Percentiles rank a stretch among this genome's conserved stretches.
Evolutionary conservation across 2,113 vertebrate species (phyloP).

Genomic region (Todiramphus chloris): DNA sequence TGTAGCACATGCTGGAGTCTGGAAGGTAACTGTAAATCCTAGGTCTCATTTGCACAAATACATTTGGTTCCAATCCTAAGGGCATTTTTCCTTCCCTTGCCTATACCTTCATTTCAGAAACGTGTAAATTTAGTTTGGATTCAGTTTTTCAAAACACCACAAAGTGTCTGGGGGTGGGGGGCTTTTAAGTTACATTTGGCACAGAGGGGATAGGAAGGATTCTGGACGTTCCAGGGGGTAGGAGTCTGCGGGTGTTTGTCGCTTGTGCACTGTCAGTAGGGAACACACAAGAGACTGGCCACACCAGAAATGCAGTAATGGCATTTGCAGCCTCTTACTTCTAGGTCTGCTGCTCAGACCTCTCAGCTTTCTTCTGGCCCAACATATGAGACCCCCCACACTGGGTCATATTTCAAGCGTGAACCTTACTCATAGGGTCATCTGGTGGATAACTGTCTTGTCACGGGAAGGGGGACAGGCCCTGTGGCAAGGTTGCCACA

Average conservation of each 20-base stretch:
- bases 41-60: constrained; percentile 34
- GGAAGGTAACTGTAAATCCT: constrained; percentile 44
- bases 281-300: not conserved
- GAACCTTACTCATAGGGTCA: not conserved
- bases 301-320: not conserved
- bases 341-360: not conserved
- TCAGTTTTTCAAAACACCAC: not conserved
- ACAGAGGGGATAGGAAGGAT: not conserved
- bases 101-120: not conserved
- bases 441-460: not conserved
- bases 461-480: not conserved
- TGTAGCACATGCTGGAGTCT: not conserved
- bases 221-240: not conserved
- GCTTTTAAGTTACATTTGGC: not conserved
- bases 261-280: not conserved
- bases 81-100: constrained; percentile 18
- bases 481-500: not conserved
- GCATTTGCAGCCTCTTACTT: not conserved
- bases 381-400: not conserved
- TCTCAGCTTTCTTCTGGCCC: constrained; percentile 11
- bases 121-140: constrained; percentile 20
- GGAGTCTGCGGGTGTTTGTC: not conserved
- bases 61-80: constrained; percentile 3
- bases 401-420: not conserved
- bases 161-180: not conserved